phyloP scores from a whole-genome alignment of 2,888 invertebrate species.

The Noctua pronuba region DNA sequence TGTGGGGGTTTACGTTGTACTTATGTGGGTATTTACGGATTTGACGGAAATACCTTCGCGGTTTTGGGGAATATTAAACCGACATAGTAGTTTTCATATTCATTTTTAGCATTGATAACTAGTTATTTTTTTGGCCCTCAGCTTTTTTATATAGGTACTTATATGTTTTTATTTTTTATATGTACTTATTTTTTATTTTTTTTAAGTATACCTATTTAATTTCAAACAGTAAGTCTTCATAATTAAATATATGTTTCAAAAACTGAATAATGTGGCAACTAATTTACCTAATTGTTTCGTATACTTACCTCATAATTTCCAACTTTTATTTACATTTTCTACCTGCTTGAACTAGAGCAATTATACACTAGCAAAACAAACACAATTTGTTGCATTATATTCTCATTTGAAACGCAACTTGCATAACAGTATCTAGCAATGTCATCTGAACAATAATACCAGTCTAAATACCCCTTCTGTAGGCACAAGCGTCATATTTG shows the following conservation, averaged over 20 bases:
- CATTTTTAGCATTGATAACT: background rate
- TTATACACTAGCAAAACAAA: constrained; percentile 5
- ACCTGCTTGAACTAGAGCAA: constrained; percentile 5
- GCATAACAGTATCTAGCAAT: constrained; percentile 51
- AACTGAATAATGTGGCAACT: background rate
- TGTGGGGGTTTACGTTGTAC: background rate
- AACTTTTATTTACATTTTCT: background rate
- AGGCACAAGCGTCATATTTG: constrained; percentile 49
- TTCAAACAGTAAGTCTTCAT: background rate
- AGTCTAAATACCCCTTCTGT: constrained; percentile 43
- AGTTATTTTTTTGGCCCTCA: too few species aligned
- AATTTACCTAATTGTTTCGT: background rate
- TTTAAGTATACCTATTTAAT: too few species aligned
- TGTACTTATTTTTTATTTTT: too few species aligned
- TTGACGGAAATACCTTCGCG: background rate
- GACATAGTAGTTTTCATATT: background rate
- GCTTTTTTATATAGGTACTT: too few species aligned
- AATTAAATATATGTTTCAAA: background rate
- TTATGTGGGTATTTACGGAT: background rate
- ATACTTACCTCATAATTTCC: background rate
- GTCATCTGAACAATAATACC: constrained; percentile 38
- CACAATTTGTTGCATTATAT: constrained; percentile 31
- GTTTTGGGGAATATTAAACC: background rate
- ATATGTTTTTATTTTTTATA: too few species aligned
- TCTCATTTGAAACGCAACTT: constrained; percentile 32